Conservation (phyloP, 2,888 invertebrate species). For the Nebria brevicollis region DNA sequence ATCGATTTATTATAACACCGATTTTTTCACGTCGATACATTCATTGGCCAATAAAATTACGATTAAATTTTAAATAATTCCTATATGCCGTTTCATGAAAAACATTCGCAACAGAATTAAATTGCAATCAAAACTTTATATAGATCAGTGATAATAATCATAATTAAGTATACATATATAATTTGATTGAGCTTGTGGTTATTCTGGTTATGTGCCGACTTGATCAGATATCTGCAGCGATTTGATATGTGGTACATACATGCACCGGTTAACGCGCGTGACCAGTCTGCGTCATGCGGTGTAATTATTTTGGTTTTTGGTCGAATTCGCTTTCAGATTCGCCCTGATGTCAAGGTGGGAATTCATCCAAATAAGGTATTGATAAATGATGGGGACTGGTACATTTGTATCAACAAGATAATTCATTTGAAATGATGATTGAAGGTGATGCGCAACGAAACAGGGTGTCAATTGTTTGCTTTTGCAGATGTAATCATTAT, state of each 20-base stretch:
- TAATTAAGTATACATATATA: background rate
- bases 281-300: background rate
- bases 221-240: background rate
- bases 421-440: background rate
- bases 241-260: background rate
- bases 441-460: background rate
- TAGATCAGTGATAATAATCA: background rate
- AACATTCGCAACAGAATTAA: background rate
- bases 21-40: slow-evolving; percentile 2
- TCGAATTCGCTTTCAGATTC: background rate
- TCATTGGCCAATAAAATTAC: background rate
- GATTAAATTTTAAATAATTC: too few species aligned
- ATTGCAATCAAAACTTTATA: background rate
- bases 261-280: background rate
- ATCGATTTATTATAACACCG: slow-evolving; percentile 3
- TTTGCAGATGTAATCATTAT: background rate
- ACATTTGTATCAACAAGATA: background rate
- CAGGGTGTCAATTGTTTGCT: background rate
- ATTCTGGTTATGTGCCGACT: background rate
- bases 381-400: background rate
- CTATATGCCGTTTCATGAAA: too few species aligned
- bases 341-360: background rate
- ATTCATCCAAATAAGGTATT: background rate
- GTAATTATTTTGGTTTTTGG: background rate
- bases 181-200: slow-evolving; percentile 1